Conservation (phyloP, 2,888 invertebrate genomes). For the Drosophila cognata region DNA sequence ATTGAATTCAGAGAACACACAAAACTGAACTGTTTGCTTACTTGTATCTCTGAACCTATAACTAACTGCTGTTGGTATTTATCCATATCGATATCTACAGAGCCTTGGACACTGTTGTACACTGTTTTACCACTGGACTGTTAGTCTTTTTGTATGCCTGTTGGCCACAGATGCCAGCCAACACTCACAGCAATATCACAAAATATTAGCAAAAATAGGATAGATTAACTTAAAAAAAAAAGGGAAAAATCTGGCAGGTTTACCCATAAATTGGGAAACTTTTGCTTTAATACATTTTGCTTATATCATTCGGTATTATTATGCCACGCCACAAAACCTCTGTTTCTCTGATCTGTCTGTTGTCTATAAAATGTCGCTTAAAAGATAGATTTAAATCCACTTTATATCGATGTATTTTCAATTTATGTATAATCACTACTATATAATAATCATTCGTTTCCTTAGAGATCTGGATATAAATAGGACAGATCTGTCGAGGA, state of each 20-base stretch:
- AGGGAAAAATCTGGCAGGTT: not conserved
- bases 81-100: not conserved
- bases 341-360: not conserved
- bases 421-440: not conserved
- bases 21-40: constrained; percentile 14
- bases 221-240: not conserved
- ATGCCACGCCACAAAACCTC: too few relatives aligned
- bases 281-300: not conserved
- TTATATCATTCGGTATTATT: not conserved
- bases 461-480: not conserved
- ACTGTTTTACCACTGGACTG: constrained; percentile 35
- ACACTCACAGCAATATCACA: not conserved
- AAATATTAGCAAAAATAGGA: not conserved
- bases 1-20: not conserved
- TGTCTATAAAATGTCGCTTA: not conserved
- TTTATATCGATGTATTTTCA: not conserved
- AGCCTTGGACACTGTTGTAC: constrained; percentile 12
- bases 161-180: not conserved
- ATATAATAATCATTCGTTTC: not conserved
- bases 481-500: not conserved
- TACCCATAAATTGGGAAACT: not conserved
- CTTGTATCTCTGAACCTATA: constrained; percentile 13
- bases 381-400: not conserved
- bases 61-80: constrained; percentile 27
- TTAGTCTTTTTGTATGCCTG: constrained; percentile 7